phyloP scores from a whole-genome alignment of 92 coral and sea anemone genomes.

The Plumapathes pennacea region DNA sequence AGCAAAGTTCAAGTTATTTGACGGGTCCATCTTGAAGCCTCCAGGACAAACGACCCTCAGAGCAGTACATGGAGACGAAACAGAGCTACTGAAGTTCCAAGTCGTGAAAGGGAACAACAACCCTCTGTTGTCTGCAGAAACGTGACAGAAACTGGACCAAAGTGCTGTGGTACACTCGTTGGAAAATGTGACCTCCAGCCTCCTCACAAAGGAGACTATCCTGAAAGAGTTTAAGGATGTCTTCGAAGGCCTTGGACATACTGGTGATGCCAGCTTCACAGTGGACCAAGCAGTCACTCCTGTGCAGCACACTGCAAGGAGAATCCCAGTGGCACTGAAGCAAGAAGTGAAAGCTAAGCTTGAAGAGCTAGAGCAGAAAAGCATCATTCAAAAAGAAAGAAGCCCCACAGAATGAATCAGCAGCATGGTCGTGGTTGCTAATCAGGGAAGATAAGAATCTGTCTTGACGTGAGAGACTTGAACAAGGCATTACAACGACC shows the following conservation, averaged over 20 bases:
- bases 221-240: slow-evolving; percentile 22
- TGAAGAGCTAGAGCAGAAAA: slow-evolving; percentile 36
- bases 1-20: slow-evolving; percentile 33
- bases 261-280: slow-evolving; percentile 21
- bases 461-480: slow-evolving; percentile 46
- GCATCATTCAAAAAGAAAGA: slow-evolving; percentile 36
- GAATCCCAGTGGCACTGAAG: slow-evolving; percentile 24
- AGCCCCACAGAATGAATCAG: slow-evolving; percentile 53
- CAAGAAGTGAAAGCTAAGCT: slow-evolving; percentile 50
- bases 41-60: slow-evolving; percentile 14
- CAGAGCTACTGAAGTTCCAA: slow-evolving; percentile 31
- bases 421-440: slow-evolving; percentile 41
- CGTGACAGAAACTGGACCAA: slow-evolving; percentile 30
- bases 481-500: slow-evolving; percentile 44
- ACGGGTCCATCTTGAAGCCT: slow-evolving; percentile 29
- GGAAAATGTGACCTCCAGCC: background rate
- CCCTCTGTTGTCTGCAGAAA: slow-evolving; percentile 47
- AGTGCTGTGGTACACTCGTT: slow-evolving; percentile 1
- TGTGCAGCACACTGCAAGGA: slow-evolving; percentile 27
- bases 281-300: slow-evolving; percentile 15
- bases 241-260: slow-evolving; percentile 47
- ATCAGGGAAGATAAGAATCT: slow-evolving; percentile 37
- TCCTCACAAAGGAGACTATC: slow-evolving; percentile 18
- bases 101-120: slow-evolving; percentile 30
- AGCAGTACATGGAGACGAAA: slow-evolving; percentile 7